Conservation (phyloP, 2,113 vertebrate genomes). For the Panthera tigris region DNA sequence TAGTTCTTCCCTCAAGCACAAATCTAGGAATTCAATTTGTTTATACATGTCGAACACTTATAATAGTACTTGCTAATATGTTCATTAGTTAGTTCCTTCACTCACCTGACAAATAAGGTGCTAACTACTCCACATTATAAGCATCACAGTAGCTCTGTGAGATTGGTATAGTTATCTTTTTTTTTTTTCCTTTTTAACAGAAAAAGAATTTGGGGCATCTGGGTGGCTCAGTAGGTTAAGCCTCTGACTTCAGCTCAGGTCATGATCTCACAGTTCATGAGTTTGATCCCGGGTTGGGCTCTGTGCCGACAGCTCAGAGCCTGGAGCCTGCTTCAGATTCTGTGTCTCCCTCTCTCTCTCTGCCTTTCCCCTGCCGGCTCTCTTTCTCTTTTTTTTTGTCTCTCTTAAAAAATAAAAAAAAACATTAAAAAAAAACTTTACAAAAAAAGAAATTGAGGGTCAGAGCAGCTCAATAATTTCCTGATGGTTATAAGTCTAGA, state of each 20-base stretch:
- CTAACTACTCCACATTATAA: neutral
- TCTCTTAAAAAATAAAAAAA: no score
- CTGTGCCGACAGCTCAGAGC: no score
- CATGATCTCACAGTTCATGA: no score
- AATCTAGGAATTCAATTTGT: constrained; percentile 3
- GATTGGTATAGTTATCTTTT: neutral
- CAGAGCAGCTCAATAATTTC: neutral
- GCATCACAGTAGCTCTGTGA: neutral
- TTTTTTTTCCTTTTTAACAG: neutral
- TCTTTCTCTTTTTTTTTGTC: no score
- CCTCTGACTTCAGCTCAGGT: no score
- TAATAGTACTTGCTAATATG: neutral
- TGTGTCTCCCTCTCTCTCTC: no score
- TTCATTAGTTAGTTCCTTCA: neutral
- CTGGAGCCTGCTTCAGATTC: no score
- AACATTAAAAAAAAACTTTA: no score
- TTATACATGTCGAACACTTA: neutral
- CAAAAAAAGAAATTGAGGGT: neutral
- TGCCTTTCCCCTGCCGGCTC: no score
- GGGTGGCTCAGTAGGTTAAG: no score
- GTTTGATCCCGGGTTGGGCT: no score
- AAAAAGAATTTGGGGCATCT: neutral
- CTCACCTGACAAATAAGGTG: neutral
- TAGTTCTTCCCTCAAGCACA: neutral
- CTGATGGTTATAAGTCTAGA: neutral